phyloP scores from a whole-genome alignment of 2,797 vertebrate genomes.

The Arctocebus calabarensis region DNA sequence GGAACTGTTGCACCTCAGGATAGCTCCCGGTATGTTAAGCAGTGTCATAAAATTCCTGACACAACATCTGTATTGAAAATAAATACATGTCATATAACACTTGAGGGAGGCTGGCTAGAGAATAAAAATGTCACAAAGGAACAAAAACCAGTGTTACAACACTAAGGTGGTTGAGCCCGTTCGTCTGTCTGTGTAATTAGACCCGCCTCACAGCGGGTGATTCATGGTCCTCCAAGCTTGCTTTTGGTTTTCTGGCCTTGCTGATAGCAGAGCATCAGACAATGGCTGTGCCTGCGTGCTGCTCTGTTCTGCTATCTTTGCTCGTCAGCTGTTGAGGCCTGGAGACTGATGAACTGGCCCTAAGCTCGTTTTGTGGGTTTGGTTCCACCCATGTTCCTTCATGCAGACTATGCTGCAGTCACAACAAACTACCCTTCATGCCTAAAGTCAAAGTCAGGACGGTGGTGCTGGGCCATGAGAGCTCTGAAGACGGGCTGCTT shows the following conservation, averaged over 20 bases:
- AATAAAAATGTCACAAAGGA: slow-evolving; percentile 58
- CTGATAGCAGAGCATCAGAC: neutral
- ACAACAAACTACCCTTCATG: neutral
- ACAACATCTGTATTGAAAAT: slow-evolving; percentile 64
- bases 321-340: neutral
- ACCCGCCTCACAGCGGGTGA: neutral
- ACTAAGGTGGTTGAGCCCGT: neutral
- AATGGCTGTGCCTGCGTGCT: neutral
- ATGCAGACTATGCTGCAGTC: neutral
- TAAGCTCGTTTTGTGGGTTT: neutral
- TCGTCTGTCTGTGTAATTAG: slow-evolving; percentile 39
- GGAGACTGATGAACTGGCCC: neutral
- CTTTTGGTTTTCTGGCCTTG: slow-evolving; percentile 6
- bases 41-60: slow-evolving; percentile 45
- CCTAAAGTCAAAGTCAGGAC: neutral
- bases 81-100: slow-evolving; percentile 51
- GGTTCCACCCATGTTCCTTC: neutral
- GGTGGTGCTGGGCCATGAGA: rapidly evolving
- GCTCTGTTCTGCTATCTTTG: neutral
- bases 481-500: neutral
- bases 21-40: slow-evolving; percentile 2
- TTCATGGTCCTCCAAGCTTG: neutral
- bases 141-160: slow-evolving; percentile 1
- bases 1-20: slow-evolving; percentile 3
- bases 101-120: neutral